Conservation (phyloP, 2,888 invertebrate genomes). For the Lypha dubia region DNA sequence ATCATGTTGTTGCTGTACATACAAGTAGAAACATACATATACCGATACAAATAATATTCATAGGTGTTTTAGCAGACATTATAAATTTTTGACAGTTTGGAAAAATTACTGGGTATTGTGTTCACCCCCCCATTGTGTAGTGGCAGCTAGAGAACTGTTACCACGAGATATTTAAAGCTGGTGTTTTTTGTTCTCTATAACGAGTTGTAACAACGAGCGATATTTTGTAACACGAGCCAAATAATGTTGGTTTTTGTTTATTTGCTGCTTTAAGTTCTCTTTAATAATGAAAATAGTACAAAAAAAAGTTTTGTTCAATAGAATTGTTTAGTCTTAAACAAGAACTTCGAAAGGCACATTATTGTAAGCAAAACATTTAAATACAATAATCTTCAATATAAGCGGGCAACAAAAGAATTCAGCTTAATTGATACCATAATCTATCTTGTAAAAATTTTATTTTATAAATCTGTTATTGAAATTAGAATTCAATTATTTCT, state of each 20-base stretch:
- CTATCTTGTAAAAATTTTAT: background rate
- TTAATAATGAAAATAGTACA: slow-evolving; percentile 12
- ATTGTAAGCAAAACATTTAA: slow-evolving; percentile 35
- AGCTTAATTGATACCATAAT: background rate
- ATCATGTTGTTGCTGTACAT: slow-evolving; percentile 68
- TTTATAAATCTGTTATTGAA: no score
- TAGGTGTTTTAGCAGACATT: slow-evolving; percentile 73
- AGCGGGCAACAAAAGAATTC: background rate
- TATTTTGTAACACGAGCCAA: slow-evolving; percentile 79
- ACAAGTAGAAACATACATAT: slow-evolving; percentile 1
- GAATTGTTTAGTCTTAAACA: slow-evolving; percentile 56
- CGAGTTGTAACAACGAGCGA: slow-evolving; percentile 66
- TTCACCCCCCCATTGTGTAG: slow-evolving; percentile 81
- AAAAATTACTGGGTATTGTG: slow-evolving; percentile 82
- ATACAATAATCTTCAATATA: slow-evolving; percentile 11
- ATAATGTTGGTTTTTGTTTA: slow-evolving; percentile 50
- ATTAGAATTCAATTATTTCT: no score
- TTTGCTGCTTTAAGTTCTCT: background rate
- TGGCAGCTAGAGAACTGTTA: slow-evolving; percentile 65
- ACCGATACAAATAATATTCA: slow-evolving; percentile 53
- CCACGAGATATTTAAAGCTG: slow-evolving; percentile 67
- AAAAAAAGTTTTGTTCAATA: slow-evolving; percentile 64
- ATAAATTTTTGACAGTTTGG: slow-evolving; percentile 82
- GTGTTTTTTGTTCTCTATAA: slow-evolving; percentile 53
- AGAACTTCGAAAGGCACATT: slow-evolving; percentile 29